phyloP scores from a whole-genome alignment of 2,797 vertebrate species.

The Luscinia luscinia region DNA sequence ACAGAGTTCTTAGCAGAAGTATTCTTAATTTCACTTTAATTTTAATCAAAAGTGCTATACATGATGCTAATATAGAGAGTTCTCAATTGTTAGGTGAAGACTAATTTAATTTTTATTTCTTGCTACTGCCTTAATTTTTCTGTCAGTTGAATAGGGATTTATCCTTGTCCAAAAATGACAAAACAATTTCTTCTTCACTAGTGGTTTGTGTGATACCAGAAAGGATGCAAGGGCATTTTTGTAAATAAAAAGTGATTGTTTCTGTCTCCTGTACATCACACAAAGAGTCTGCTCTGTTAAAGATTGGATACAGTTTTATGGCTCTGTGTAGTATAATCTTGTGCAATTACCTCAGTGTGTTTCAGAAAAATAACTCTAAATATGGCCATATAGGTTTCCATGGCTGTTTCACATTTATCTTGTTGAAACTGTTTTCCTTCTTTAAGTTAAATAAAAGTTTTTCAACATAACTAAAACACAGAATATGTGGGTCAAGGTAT shows the following conservation, averaged over 20 bases:
- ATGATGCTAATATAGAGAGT: not conserved
- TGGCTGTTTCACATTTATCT: conserved; percentile 31
- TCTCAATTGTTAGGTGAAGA: not conserved
- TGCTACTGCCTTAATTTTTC: not conserved
- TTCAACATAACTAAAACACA: not conserved
- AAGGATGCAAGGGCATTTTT: not conserved
- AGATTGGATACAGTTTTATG: conserved; percentile 28
- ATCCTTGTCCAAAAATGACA: not conserved
- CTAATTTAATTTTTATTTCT: conserved; percentile 3
- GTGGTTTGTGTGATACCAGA: conserved; percentile 7
- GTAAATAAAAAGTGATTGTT: conserved; percentile 6
- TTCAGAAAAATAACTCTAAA: conserved; percentile 53
- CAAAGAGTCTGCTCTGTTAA: conserved; percentile 8
- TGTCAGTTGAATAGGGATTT: not conserved
- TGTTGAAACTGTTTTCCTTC: not conserved
- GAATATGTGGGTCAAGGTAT: not conserved
- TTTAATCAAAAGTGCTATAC: not conserved
- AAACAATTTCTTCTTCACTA: not conserved
- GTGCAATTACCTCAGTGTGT: conserved; percentile 51
- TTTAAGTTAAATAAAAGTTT: conserved; percentile 10
- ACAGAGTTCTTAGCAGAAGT: not conserved
- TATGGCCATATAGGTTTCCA: not conserved
- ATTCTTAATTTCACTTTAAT: not conserved
- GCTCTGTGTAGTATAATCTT: conserved; percentile 7
- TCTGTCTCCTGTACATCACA: not conserved